These are phyloP conservation scores for Podocnemis expansa DNA, from an alignment of 2,113 vertebrate genomes.

Conservation along the genomic window DNA sequence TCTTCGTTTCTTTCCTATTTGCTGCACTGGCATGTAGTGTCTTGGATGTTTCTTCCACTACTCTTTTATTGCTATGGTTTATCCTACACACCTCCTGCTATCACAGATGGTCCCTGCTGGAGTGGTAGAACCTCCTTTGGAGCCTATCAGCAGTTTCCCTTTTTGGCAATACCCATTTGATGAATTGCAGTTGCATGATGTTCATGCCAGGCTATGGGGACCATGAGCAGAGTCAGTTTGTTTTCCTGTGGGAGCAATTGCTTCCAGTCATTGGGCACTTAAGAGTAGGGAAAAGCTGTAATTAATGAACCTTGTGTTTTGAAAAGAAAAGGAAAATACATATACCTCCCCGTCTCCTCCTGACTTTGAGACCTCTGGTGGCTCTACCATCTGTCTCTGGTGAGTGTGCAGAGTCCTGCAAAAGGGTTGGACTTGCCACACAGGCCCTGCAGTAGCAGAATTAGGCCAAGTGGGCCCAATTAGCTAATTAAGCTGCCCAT, in stretches of 20 bases:
- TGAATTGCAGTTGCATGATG: fast-evolving
- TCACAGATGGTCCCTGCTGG: too few species aligned
- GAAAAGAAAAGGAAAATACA: neutral
- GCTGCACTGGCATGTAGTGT: neutral
- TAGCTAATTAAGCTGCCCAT: neutral
- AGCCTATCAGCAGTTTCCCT: too few species aligned
- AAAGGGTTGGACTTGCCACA: too few species aligned
- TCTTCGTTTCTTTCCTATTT: fast-evolving
- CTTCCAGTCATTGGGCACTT: neutral
- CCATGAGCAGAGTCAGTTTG: too few species aligned
- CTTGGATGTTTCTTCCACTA: fast-evolving
- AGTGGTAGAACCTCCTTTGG: too few species aligned
- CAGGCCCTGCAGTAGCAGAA: neutral
- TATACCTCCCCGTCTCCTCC: too few species aligned
- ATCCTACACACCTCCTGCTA: too few species aligned
- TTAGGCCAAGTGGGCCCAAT: neutral
- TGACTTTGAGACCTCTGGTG: fast-evolving
- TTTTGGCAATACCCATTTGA: too few species aligned
- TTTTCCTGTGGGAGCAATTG: fast-evolving
- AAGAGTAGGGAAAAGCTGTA: neutral
- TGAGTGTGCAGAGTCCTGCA: too few species aligned
- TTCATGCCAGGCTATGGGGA: fast-evolving
- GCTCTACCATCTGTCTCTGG: neutral
- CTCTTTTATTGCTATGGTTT: neutral
- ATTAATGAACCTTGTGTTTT: fast-evolving